A percentile compares a stretch with the other conserved stretches of the same genome.
These are phyloP conservation scores for Mungos mungo DNA, from an alignment of 2,113 vertebrate species.

Conservation along the genomic window DNA sequence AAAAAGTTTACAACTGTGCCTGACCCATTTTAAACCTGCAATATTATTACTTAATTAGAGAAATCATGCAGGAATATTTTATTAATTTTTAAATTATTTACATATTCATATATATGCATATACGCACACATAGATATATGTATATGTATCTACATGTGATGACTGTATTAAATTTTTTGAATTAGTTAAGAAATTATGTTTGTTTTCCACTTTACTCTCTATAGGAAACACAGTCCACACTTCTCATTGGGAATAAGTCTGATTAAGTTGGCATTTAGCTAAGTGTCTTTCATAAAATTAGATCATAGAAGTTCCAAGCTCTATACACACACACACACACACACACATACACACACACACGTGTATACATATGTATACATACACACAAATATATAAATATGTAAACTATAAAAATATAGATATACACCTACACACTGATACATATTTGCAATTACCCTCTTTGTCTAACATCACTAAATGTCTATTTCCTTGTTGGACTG, in stretches of 20 bases:
- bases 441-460: neutral
- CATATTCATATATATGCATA: neutral
- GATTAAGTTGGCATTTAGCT: neutral
- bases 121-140: neutral
- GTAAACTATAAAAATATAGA: neutral
- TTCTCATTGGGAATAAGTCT: neutral
- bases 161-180: neutral
- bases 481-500: conserved; percentile 29
- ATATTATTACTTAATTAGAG: neutral
- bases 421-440: neutral
- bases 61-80: neutral
- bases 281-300: neutral
- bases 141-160: neutral
- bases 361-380: neutral
- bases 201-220: neutral
- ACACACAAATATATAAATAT: neutral
- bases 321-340: neutral
- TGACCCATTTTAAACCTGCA: neutral
- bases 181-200: neutral
- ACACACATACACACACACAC: neutral
- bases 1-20: neutral
- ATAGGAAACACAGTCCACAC: neutral
- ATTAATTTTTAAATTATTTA: neutral
- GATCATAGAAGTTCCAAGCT: neutral
- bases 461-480: neutral